phyloP scores from a whole-genome alignment of 2,888 invertebrate species.

The Andrena dorsata region DNA sequence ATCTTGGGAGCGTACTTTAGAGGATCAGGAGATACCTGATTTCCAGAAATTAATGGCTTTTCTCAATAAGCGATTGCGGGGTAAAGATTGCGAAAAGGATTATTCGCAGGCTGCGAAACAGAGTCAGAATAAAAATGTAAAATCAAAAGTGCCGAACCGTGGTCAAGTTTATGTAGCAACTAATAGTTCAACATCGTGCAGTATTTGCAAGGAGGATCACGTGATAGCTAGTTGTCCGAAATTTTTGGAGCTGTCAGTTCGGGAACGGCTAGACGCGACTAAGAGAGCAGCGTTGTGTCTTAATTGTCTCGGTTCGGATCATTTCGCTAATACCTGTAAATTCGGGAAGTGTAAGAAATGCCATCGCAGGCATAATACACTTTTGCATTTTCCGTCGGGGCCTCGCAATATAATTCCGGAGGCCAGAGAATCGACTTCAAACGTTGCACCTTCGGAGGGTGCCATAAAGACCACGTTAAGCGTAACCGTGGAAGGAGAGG shows the following conservation, averaged over 20 bases:
- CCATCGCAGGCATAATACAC: constrained; percentile 1
- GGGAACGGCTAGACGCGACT: not conserved
- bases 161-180: not conserved
- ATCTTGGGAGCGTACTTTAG: not conserved
- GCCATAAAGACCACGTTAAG: not conserved
- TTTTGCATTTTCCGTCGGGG: constrained; percentile 9
- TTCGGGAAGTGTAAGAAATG: not conserved
- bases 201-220: not conserved
- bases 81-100: not conserved
- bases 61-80: not conserved
- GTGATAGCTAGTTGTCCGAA: not conserved
- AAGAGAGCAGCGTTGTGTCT: not conserved
- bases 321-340: not conserved
- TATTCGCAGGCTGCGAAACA: not conserved
- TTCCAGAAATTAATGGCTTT: not conserved
- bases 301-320: constrained; percentile 16
- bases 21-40: not conserved
- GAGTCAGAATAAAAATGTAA: not conserved
- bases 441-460: not conserved
- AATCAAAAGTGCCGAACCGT: not conserved
- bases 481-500: not conserved
- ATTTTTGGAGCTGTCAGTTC: not conserved
- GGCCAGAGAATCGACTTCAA: not conserved
- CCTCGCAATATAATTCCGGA: not conserved
- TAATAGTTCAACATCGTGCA: not conserved